Conservation (phyloP, 2,888 invertebrate species). For the Apantesis nais region DNA sequence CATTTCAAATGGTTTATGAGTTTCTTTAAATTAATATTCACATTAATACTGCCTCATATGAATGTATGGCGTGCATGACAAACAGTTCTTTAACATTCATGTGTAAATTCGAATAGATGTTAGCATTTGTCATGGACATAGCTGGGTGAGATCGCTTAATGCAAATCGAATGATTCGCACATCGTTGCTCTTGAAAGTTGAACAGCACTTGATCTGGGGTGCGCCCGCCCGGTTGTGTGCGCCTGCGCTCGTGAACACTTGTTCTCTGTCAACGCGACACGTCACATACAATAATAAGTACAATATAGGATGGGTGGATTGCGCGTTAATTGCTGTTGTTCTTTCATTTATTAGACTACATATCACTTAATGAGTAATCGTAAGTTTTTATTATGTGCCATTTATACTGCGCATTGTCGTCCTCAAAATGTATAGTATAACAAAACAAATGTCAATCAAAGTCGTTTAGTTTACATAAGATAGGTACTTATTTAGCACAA, state of each 20-base stretch:
- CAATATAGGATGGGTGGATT: slow-evolving; percentile 23
- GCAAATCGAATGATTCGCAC: slow-evolving; percentile 72
- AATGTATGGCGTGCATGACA: slow-evolving; percentile 18
- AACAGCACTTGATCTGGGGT: slow-evolving; percentile 52
- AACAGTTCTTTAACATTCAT: slow-evolving; percentile 19
- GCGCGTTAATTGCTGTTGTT: slow-evolving; percentile 29
- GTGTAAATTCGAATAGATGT: slow-evolving; percentile 38
- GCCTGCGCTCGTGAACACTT: slow-evolving; percentile 36
- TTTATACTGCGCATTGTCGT: neutral
- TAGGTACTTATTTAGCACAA: slow-evolving; percentile 71
- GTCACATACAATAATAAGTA: slow-evolving; percentile 33
- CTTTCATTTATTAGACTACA: slow-evolving; percentile 21
- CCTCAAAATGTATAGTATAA: neutral
- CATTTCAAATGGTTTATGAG: neutral
- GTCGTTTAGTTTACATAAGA: slow-evolving; percentile 54
- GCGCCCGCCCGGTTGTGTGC: slow-evolving; percentile 28
- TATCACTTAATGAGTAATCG: neutral
- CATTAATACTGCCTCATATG: neutral
- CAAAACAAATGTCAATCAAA: slow-evolving; percentile 23
- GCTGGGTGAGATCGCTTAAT: slow-evolving; percentile 59
- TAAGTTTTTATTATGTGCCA: neutral
- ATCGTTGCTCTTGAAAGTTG: slow-evolving; percentile 60
- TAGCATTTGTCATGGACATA: slow-evolving; percentile 54
- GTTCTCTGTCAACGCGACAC: slow-evolving; percentile 38
- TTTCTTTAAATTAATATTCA: neutral